Percentiles rank a stretch among this genome's conserved stretches.
These are phyloP conservation scores for Odocoileus hemionus DNA, from an alignment of 2,113 vertebrate species.

Conservation along the genomic window DNA sequence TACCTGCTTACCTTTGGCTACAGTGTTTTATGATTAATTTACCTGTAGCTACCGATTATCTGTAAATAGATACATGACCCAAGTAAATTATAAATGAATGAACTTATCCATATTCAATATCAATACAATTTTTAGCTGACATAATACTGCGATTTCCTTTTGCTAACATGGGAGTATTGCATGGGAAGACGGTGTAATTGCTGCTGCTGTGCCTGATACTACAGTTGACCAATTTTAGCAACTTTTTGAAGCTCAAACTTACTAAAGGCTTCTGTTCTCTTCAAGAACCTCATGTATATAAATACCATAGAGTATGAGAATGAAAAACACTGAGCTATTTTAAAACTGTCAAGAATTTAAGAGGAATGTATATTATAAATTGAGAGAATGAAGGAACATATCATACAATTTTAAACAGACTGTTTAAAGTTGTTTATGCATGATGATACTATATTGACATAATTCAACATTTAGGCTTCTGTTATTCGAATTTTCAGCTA, in stretches of 20 bases:
- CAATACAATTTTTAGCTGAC: background rate
- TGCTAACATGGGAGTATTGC: background rate
- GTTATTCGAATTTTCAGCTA: background rate
- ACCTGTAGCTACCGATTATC: background rate
- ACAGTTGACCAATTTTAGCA: background rate
- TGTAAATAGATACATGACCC: background rate
- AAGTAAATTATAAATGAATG: background rate
- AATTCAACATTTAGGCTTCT: background rate
- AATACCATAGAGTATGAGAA: background rate
- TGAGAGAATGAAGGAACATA: background rate
- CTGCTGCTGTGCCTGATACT: background rate
- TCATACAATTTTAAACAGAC: background rate
- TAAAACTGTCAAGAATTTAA: background rate
- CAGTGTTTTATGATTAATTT: background rate
- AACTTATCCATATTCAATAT: background rate
- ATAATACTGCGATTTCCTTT: background rate
- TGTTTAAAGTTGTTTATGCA: background rate
- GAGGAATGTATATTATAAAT: background rate
- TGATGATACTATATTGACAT: background rate
- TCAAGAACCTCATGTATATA: background rate
- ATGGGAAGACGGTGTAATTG: background rate
- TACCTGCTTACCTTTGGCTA: background rate
- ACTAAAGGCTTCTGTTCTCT: background rate
- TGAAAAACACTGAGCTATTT: background rate
- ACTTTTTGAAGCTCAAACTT: background rate